These are phyloP conservation scores for Tinea pellionella DNA, from an alignment of 2,888 invertebrate genomes.

Conservation along the genomic window DNA sequence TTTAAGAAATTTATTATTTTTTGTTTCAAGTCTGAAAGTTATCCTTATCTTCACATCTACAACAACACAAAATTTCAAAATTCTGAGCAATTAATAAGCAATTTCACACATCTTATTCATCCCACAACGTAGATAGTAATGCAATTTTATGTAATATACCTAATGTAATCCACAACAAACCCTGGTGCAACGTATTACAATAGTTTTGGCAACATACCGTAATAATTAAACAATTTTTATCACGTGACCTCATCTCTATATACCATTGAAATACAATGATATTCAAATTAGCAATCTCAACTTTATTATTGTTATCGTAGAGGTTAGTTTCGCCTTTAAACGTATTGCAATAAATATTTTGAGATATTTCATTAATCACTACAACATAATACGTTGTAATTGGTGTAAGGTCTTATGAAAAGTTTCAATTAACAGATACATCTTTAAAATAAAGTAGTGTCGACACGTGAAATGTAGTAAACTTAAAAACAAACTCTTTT, in stretches of 20 bases:
- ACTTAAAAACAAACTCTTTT: too few species aligned
- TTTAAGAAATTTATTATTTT: too few species aligned
- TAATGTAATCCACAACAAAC: not conserved
- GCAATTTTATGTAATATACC: not conserved
- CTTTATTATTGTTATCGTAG: not conserved
- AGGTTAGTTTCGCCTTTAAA: not conserved
- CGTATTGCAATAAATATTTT: not conserved
- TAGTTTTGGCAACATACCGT: slow-evolving; percentile 20
- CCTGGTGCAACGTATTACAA: slow-evolving; percentile 2
- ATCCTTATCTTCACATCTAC: too few species aligned
- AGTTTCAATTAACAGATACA: not conserved
- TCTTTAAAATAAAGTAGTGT: not conserved
- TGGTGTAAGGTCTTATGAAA: not conserved
- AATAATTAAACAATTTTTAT: slow-evolving; percentile 55
- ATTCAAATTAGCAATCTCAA: too few species aligned
- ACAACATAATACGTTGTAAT: not conserved
- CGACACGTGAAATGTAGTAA: not conserved
- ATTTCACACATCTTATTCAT: too few species aligned
- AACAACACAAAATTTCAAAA: too few species aligned
- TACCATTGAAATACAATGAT: slow-evolving; percentile 21
- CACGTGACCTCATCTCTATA: slow-evolving; percentile 39
- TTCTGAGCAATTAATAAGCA: too few species aligned
- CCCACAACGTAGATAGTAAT: not conserved
- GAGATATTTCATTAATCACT: not conserved
- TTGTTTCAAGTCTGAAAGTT: too few species aligned